Evolutionary conservation across 1,140 invertebrate species (phyloP).

Genomic region (Diorhabda carinulata): DNA sequence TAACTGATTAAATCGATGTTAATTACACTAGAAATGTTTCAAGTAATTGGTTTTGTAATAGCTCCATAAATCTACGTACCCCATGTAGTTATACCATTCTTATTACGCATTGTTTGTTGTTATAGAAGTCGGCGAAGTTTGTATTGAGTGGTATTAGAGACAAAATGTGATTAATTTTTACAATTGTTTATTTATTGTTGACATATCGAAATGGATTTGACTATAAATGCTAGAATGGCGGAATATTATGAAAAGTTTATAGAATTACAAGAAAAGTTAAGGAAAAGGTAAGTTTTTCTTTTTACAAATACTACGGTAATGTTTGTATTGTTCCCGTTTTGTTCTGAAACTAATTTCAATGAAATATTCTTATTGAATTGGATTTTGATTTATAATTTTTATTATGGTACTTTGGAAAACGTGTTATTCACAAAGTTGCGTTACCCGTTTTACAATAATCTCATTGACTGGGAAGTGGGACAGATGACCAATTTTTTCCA

Average conservation of each 20-base stretch:
- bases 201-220: background rate
- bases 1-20: background rate
- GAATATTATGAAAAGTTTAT: slow-evolving; percentile 44
- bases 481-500: too few relatives aligned
- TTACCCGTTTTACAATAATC: too few relatives aligned
- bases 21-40: background rate
- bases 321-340: slow-evolving; percentile 34
- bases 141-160: background rate
- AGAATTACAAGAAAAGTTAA: slow-evolving; percentile 43
- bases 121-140: background rate
- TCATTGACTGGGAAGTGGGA: too few relatives aligned
- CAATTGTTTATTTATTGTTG: background rate
- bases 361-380: too few relatives aligned
- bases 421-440: too few relatives aligned
- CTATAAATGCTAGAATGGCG: slow-evolving; percentile 24
- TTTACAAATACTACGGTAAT: slow-evolving; percentile 20
- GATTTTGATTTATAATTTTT: too few relatives aligned
- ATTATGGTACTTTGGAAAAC: too few relatives aligned
- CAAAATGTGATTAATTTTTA: background rate
- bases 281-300: slow-evolving; percentile 38
- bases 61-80: background rate
- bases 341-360: too few relatives aligned
- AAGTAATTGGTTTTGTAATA: slow-evolving; percentile 1
- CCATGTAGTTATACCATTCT: background rate
- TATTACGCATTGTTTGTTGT: background rate